Evolutionary conservation across 2,113 vertebrate species (phyloP), one percentile per base, ranked within the genome.

Genomic region (Melanotaenia duboulayi): DNA sequence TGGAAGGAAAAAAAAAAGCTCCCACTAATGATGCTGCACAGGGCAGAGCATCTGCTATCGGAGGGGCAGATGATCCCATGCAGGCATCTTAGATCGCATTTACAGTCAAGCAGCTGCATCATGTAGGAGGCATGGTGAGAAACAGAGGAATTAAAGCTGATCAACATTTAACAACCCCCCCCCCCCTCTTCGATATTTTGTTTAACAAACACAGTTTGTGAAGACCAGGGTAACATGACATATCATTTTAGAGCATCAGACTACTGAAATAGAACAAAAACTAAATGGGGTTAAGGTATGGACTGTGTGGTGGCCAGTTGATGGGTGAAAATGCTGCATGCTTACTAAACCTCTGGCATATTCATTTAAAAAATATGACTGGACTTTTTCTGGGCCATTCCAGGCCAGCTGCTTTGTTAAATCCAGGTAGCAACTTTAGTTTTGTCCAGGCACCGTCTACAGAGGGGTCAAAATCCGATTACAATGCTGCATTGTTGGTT

Each of bases 1-100:
- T 55, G 37, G 32, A 28, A 28, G 6, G 32, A 28, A 35, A 75
- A 85, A 77, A 81, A 67, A 79, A 79, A 76, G 66, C 78, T 59
- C 56, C 56, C 65, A 65, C 82, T 85, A 87, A 92, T 81, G 81
- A 87, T 70, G 73, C 74, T 19, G 40, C 76, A 74, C 55, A 50
- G 67, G 58, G 63, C 32, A 69, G 48, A 82, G 78, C 89, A 87
- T 89, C 88, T 87, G 81, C 76, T 76, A 50, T 65, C 7, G 1
- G 71, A 57, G 65, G 68, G 77, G 71, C 19, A 73, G 78, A 83
- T 71, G 78, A 83, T 71, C 75, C 70, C 69, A 63, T 48, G 54
- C 11, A 44, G 73, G 55, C 69, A 23, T 62, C 74, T 81, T 56
- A 11, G 44, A 84, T 81, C 81, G 20, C 58, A 71, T 61, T 23